Base-by-base conservation (phyloP, 2,888 invertebrate genomes). In the Eulithis prunata region DNA sequence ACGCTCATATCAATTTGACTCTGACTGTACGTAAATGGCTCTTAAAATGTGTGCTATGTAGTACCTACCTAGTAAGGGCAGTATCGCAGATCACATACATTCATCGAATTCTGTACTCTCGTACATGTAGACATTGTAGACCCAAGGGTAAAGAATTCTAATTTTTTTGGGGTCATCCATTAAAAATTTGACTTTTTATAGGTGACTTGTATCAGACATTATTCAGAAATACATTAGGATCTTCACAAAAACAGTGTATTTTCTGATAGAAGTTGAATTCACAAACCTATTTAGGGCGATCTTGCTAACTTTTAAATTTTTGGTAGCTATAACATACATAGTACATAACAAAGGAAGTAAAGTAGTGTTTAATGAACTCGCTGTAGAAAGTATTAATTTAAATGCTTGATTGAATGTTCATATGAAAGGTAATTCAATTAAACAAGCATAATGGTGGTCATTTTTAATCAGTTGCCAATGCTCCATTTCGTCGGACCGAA, bases 331-430 rank as follows among this genome's bases (percentile, higher is more conserved):
- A 21, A 2, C 2, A 21, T 21, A 21, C n/a, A n/a, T n/a, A 2
- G 21, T 21, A 21, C 21, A 21, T 21, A 21, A 2, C 21, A 21
- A 21, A 21, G 21, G 21, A 1, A 21, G 21, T 21, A 1, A 1
- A 21, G 21, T 21, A 21, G 21, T 21, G 36, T 54, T 57, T 53
- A 28, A 47, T 38, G 14, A 21, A 38, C 21, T 46, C 36, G 12
- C 10, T 10, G 13, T 54, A 14, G 8, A 49, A 41, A 49, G 41
- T 52, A 28, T 61, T 58, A 46, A 58, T 57, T 62, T n/a, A 46
- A 57, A 57, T 54, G 32, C 41, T 49, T 57, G 51, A 66, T 54
- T 62, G 54, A 66, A 58, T 62, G 45, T 56, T 52, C 51, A 45
- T 32, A 64, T 56, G 64, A 56, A 46, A 56, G 56, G 13, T 56